Evolutionary conservation across 2,888 invertebrate genomes (phyloP).

Genomic region (Torymus aiolomorphi): DNA sequence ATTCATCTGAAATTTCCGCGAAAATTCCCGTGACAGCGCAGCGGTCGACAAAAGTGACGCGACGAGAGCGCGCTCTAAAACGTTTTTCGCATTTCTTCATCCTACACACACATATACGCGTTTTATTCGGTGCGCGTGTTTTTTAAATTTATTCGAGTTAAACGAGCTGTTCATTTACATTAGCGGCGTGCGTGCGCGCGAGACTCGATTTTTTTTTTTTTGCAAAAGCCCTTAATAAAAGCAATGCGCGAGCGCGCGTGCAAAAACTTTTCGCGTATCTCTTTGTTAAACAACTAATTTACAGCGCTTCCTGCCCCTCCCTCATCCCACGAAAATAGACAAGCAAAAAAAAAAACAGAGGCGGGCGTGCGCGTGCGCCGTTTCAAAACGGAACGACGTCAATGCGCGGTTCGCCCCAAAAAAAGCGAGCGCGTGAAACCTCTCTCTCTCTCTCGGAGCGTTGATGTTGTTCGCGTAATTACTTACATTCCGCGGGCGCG

Average conservation of each 20-base stretch:
- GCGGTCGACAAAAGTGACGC: too few species aligned
- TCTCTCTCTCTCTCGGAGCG: neutral
- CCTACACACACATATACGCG: neutral
- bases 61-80: too few species aligned
- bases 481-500: constrained; percentile 17
- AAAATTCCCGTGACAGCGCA: too few species aligned
- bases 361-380: neutral
- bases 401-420: neutral
- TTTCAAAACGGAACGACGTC: constrained; percentile 8
- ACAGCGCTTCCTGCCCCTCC: neutral
- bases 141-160: constrained; percentile 39
- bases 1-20: too few species aligned
- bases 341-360: constrained; percentile 6
- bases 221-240: constrained; percentile 33
- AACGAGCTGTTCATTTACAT: constrained; percentile 30
- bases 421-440: neutral
- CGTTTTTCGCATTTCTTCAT: too few species aligned
- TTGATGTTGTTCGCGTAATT: constrained; percentile 46
- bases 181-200: neutral
- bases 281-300: constrained; percentile 48
- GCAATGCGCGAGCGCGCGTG: neutral
- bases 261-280: constrained; percentile 18
- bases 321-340: too few species aligned
- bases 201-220: constrained; percentile 28
- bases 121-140: constrained; percentile 5